Base-by-base conservation (phyloP, 2,113 vertebrate genomes). In the Oryzias curvinotus region DNA sequence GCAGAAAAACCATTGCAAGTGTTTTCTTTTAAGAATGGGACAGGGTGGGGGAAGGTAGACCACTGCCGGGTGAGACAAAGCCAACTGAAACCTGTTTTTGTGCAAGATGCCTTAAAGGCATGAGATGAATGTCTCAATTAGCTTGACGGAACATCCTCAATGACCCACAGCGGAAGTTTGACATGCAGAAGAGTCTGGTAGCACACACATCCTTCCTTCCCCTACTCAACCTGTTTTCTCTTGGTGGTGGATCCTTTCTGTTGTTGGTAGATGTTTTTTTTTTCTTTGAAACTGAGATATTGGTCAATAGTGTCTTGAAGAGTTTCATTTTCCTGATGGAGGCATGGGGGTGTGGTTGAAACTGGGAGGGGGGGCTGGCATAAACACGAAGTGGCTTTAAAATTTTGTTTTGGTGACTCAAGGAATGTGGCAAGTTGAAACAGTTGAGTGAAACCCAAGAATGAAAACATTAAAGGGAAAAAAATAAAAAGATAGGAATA, bases 291-390 rank as follows among this genome's bases (percentile, higher is more conserved):
- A 36, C 30, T 36, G 7, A 36, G 36, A 36, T 36, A 12, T 12
- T 36, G 36, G 12, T 3, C 12, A 36, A 36, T 48, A 49, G 1
- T 36, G 59, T 25, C 72, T 62, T 51, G 69, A 58, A n/a, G 58
- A 52, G 16, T 74, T 56, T 57, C 54, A 21, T 49, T 66, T n/a
- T 65, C 26, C 5, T 25, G 50, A 44, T 41, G 49, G 25, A 14
- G 0, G 18, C 47, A 14, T 5, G 23, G 41, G 41, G n/a, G 19
- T 16, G 21, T 28, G 23, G 21, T 16, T 15, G n/a, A 23, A 23
- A 23, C 21, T 23, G 21, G 21, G 21, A 13, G 48, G 28, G 48
- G 48, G 45, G 43, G 53, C 25, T 18, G 14, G 4, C 15, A 25
- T 51, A n/a, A 57, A 12, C 49, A 18, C 17, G 7, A 55, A 57